Evolutionary conservation across 2,797 vertebrate genomes (phyloP), one percentile per base, ranked within the genome.

Genomic region (Novumbra hubbsi): DNA sequence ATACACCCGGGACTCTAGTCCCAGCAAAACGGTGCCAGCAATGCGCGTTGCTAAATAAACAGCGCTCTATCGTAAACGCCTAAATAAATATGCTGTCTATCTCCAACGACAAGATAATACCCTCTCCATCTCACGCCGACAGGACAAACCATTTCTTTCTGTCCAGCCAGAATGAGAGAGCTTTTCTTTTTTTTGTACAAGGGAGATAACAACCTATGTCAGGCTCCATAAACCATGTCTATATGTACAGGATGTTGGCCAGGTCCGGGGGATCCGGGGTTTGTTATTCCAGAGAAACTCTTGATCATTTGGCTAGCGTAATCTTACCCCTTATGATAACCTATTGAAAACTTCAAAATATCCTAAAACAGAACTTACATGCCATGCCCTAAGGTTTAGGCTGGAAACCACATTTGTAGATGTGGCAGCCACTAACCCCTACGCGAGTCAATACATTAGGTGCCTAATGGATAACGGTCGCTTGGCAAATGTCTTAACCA

Each of bases 101-200:
- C 88, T 80, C 45, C 2, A 81, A 81, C 83, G 86, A 89, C 88
- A 87, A 87, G 88, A 88, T 88, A 90, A 88, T 62, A 75, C 74
- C 76, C 70, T 41, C 80, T 77, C 57, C 72, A 76, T 66, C 48
- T 69, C 15, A 32, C 21, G 70, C 73, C 80, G 83, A 86, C 80
- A 72, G 81, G 75, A 79, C 77, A 82, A 80, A 28, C 55, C 67
- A 27, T 41, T 5, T 49, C 55, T 74, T 69, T 74, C 82, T 82
- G 78, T 80, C 84, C 79, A 78, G 49, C 84, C 62, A 57, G 30
- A 28, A 72, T 73, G 78, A 82, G 81, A 21, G 12, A 16, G 72
- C 64, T 48, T 76, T 68, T 71, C 50, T 83, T 78, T 80, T 30
- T 68, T 27, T 24, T 62, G 74, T 72, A 32, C 73, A 80, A 73